phyloP scores from a whole-genome alignment of 2,113 vertebrate genomes.

The Campylorhamphus procurvoides region DNA sequence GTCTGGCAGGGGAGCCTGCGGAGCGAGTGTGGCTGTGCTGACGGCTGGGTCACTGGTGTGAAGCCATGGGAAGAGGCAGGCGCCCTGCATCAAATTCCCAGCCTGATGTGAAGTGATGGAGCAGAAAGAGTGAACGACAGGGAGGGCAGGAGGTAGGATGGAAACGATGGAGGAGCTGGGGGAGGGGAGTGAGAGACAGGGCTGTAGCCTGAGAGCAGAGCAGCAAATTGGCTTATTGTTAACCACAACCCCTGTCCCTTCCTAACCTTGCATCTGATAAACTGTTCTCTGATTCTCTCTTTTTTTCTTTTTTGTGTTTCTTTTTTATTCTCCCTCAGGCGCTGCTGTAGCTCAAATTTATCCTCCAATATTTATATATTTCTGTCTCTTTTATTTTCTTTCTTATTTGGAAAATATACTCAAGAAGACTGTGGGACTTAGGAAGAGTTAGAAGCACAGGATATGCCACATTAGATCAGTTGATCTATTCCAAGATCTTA shows the following conservation, averaged over 20 bases:
- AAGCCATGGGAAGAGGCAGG: neutral
- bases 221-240: constrained; percentile 35
- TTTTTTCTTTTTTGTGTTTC: neutral
- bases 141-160: neutral
- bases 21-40: rapidly evolving
- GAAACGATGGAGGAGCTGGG: neutral
- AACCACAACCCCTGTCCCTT: neutral
- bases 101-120: neutral
- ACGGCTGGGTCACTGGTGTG: neutral
- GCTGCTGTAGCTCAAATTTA: constrained; percentile 7
- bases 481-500: neutral
- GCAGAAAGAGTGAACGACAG: constrained; percentile 3
- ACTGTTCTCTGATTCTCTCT: neutral
- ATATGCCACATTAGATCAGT: constrained; percentile 3
- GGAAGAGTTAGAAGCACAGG: constrained; percentile 9
- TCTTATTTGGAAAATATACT: constrained; percentile 35
- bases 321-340: constrained; percentile 31
- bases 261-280: constrained; percentile 38
- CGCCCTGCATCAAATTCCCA: neutral
- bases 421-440: neutral
- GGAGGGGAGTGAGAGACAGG: neutral
- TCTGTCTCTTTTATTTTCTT: constrained; percentile 51
- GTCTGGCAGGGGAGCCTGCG: neutral
- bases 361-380: constrained; percentile 45
- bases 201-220: neutral